phyloP scores from a whole-genome alignment of 2,113 vertebrate species.

The Symphodus melops region DNA sequence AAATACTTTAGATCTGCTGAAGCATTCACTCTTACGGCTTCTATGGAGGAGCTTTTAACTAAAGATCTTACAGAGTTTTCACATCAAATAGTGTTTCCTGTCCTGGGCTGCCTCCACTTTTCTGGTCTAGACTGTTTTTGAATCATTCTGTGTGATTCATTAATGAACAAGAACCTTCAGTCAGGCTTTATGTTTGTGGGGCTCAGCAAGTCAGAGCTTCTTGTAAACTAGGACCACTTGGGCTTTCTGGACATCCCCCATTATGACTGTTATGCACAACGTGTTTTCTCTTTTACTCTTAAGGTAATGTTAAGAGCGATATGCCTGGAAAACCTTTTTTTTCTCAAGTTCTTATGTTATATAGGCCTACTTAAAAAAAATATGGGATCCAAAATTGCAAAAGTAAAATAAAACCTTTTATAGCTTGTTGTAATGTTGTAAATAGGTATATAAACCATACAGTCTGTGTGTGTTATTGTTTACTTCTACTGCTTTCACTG shows the following conservation, averaged over 20 bases:
- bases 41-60: background rate
- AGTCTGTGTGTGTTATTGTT: too few relatives aligned
- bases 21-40: background rate
- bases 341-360: too few relatives aligned
- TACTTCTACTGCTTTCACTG: too few relatives aligned
- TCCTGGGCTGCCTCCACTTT: background rate
- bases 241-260: background rate
- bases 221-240: conserved; percentile 1
- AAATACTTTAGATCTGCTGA: background rate
- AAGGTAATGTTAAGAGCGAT: too few relatives aligned
- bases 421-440: too few relatives aligned
- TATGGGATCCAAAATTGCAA: too few relatives aligned
- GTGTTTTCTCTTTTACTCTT: too few relatives aligned
- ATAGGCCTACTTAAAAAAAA: too few relatives aligned
- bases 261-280: background rate
- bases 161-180: conserved; percentile 18
- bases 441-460: too few relatives aligned
- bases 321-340: too few relatives aligned
- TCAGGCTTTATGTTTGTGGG: conserved; percentile 17
- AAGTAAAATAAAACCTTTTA: too few relatives aligned
- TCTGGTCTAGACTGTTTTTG: conserved; percentile 71
- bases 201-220: conserved; percentile 37
- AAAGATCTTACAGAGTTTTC: background rate
- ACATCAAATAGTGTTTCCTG: conserved; percentile 31
- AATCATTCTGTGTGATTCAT: conserved; percentile 73